phyloP scores from a whole-genome alignment of 2,888 invertebrate species.

The Acanthosepion lycidas region DNA sequence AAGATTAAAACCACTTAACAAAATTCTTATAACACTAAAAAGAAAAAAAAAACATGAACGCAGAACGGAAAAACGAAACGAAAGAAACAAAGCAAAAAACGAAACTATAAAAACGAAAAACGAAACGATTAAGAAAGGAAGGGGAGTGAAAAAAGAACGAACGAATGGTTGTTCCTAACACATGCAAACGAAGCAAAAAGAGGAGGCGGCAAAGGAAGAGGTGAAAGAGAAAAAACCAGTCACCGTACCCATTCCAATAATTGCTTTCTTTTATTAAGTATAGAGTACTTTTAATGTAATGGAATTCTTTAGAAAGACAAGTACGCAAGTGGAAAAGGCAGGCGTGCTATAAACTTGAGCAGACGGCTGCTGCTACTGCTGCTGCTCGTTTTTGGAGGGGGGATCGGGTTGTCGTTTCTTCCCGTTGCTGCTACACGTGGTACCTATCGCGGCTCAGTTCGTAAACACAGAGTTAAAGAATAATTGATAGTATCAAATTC shows the following conservation, averaged over 20 bases:
- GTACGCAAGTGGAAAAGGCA: not conserved
- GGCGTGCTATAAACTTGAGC: too few species aligned
- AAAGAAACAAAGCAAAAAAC: not conserved
- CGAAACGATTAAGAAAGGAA: not conserved
- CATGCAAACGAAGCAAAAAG: slow-evolving; percentile 33
- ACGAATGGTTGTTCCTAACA: not conserved
- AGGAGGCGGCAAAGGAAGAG: not conserved
- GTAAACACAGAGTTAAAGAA: not conserved
- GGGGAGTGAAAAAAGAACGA: not conserved
- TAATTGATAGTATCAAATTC: too few species aligned
- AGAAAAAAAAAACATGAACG: not conserved
- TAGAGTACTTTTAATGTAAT: slow-evolving; percentile 1
- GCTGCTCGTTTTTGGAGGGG: not conserved
- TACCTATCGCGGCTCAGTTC: not conserved
- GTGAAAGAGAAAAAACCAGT: not conserved
- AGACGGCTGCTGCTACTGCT: not conserved
- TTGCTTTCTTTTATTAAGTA: slow-evolving; percentile 14
- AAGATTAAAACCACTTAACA: slow-evolving; percentile 21
- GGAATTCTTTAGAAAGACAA: not conserved
- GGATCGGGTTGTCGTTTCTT: not conserved
- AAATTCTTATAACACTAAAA: not conserved
- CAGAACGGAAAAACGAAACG: not conserved
- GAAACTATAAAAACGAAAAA: not conserved
- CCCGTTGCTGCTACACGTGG: not conserved
- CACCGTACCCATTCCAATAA: not conserved